Percentiles rank a stretch among this genome's conserved stretches.
phyloP scores from a whole-genome alignment of 2,797 vertebrate species.

The Dromococcyx pavoninus region DNA sequence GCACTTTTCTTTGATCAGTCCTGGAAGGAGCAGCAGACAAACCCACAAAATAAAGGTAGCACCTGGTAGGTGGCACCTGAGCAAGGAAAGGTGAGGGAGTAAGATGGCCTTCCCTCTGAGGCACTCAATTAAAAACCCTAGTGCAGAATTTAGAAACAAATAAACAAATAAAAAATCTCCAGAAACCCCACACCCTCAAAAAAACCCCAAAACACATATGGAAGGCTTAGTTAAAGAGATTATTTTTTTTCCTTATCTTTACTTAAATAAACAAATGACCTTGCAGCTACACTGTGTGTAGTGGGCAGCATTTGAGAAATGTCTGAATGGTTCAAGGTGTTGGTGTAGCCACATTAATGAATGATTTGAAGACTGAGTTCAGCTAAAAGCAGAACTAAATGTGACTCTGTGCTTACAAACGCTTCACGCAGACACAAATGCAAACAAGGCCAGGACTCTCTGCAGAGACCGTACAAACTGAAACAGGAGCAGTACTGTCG shows the following conservation, averaged over 20 bases:
- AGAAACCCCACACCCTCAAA: neutral
- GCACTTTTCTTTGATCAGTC: constrained; percentile 18
- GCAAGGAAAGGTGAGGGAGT: neutral
- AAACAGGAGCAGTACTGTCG: neutral
- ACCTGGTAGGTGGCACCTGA: neutral
- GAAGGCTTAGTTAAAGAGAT: neutral
- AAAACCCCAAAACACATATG: neutral
- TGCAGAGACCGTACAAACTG: neutral
- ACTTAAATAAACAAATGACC: neutral
- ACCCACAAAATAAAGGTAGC: neutral
- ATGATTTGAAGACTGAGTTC: neutral
- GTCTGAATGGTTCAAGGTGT: neutral
- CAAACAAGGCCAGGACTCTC: neutral
- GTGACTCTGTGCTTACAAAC: neutral
- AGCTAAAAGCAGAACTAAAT: neutral
- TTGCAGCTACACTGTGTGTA: neutral
- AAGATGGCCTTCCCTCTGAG: neutral
- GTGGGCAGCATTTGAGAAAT: neutral
- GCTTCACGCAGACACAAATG: neutral
- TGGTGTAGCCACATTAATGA: neutral
- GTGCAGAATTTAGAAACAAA: neutral
- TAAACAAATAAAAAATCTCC: neutral
- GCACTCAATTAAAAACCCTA: neutral
- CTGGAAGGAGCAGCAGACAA: neutral
- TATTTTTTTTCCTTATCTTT: neutral